A percentile compares a stretch with the other conserved stretches of the same genome.
Evolutionary conservation across 2,797 vertebrate genomes (phyloP).

Genomic region (Ispidina picta): DNA sequence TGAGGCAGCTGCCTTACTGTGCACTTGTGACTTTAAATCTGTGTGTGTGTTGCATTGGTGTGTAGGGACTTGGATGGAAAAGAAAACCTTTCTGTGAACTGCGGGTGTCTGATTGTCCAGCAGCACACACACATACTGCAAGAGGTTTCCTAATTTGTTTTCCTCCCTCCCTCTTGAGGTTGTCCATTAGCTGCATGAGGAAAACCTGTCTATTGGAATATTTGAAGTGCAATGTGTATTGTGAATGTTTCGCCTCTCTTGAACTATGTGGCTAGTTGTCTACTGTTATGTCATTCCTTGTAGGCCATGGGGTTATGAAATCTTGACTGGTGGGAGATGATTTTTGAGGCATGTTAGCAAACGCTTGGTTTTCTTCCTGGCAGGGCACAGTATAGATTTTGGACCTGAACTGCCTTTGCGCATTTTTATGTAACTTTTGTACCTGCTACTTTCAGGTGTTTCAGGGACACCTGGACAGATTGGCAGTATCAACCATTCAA

Average conservation of each 20-base stretch:
- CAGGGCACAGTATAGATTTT: constrained; percentile 6
- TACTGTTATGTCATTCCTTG: constrained; percentile 20
- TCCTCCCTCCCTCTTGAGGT: constrained; percentile 77
- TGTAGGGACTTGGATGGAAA: neutral
- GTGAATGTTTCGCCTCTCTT: constrained; percentile 37
- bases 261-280: constrained; percentile 24
- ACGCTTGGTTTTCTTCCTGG: constrained; percentile 8
- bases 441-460: constrained; percentile 83
- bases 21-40: neutral
- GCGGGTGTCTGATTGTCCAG: neutral
- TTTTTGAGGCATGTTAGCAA: constrained; percentile 61
- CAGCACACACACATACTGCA: neutral
- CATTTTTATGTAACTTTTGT: neutral
- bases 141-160: neutral
- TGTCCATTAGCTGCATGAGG: constrained; percentile 80
- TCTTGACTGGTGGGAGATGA: constrained; percentile 27
- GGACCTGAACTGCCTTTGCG: neutral
- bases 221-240: constrained; percentile 46
- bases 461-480: constrained; percentile 90
- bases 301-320: constrained; percentile 49
- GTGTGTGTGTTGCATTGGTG: neutral
- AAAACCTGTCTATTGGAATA: constrained; percentile 45
- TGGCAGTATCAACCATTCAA: constrained; percentile 93
- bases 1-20: neutral
- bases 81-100: neutral